A percentile compares a stretch with the other conserved stretches of the same genome.
Evolutionary conservation across 2,888 invertebrate genomes (phyloP).

Genomic region (Agrotis exclamationis): DNA sequence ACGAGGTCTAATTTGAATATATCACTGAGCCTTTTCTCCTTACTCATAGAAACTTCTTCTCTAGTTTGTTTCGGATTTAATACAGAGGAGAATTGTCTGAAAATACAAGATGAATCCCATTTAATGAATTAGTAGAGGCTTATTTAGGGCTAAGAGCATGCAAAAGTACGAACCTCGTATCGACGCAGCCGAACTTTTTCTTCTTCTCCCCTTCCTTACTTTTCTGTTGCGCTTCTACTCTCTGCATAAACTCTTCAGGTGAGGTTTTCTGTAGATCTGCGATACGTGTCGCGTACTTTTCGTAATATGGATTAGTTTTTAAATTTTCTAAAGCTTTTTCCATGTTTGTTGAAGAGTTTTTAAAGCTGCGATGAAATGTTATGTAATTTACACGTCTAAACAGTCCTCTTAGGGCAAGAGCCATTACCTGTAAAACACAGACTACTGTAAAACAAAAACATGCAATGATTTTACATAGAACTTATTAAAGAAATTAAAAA

Average conservation of each 20-base stretch:
- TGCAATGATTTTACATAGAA: background rate
- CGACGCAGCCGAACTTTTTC: constrained; percentile 80
- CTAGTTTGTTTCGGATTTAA: constrained; percentile 92
- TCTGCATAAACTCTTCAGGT: constrained; percentile 94
- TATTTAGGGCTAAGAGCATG: background rate
- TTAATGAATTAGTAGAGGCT: background rate
- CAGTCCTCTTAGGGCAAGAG: constrained; percentile 54
- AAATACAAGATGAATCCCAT: constrained; percentile 5
- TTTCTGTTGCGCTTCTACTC: constrained; percentile 90
- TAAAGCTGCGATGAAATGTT: constrained; percentile 73
- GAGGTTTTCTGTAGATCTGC: constrained; percentile 93
- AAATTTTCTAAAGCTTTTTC: constrained; percentile 90
- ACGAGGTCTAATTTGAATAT: constrained; percentile 95
- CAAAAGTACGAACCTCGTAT: constrained; percentile 77
- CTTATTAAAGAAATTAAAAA: background rate
- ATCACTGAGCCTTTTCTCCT: constrained; percentile 91
- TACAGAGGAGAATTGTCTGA: constrained; percentile 92
- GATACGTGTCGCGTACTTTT: constrained; percentile 95
- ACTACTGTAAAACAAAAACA: background rate
- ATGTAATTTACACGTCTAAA: constrained; percentile 59
- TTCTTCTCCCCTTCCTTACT: constrained; percentile 78
- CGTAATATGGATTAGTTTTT: constrained; percentile 94
- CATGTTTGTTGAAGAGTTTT: constrained; percentile 80
- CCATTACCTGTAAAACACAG: constrained; percentile 64
- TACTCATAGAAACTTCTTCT: constrained; percentile 61